Evolutionary conservation across 2,113 vertebrate genomes (phyloP), one percentile per base, ranked within the genome.

Genomic region (Gracilinanus agilis): DNA sequence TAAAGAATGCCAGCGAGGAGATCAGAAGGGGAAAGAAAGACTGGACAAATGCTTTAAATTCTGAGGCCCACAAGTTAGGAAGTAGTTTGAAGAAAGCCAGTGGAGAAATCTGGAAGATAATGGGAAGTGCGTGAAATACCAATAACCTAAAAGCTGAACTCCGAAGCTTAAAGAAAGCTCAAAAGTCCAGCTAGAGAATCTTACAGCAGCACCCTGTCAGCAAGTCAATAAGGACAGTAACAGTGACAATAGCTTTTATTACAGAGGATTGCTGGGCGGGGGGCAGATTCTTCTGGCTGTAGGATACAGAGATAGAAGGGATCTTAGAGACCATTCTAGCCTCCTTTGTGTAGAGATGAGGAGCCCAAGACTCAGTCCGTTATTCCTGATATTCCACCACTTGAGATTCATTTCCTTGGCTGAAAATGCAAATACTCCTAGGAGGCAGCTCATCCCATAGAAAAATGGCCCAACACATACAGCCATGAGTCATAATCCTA

Each of bases 61-160:
- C 90, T 53, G 88, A 95, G 56, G 54, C 94, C 2, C 58, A 89
- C 58, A 55, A 29, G 1, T 61, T 97, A 94, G 89, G 29, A 2
- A 54, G 10, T 91, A 40, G 92, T 55, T 25, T 94, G 91, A 29
- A 61, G 92, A 96, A 89, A 1, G 53, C 75, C 91, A 96, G 34
- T 49, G 90, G 7, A 53, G 95, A 97, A 61, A 94, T 97, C 89
- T 56, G 95, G 94, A 95, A 40, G n/a, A 83, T 83, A 83, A 83
- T 83, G 67, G 67, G 19, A 83, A 83, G n/a, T 21, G 16, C 40
- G 34, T 34, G 9, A 83, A 40, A 83, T 19, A 83, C 67, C 67
- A 83, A 1, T 23, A 83, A 8, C 19, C 19, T 83, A 83, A 83
- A 83, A 8, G 67, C 8, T 83, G 67, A 40, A 83, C 7, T 83